Evolutionary conservation across 2,797 vertebrate genomes (phyloP).

Genomic region (Petrocephalus sullivani): DNA sequence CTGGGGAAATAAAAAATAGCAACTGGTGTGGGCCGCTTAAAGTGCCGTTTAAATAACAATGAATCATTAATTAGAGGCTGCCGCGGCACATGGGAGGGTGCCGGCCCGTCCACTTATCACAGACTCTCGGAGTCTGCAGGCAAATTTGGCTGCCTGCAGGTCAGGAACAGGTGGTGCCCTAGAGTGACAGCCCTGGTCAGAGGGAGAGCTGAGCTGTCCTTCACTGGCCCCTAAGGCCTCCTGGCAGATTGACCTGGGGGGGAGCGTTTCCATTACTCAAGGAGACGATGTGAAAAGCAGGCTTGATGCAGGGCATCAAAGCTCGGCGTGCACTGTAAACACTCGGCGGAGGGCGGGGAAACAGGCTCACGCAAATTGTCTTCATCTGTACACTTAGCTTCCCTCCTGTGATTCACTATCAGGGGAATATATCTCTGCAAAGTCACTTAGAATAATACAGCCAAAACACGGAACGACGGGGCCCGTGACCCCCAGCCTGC

Average conservation of each 20-base stretch:
- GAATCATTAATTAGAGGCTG: constrained; percentile 57
- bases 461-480: constrained; percentile 26
- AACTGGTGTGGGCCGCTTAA: constrained; percentile 52
- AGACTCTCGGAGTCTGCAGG: background rate
- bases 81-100: background rate
- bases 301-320: constrained; percentile 36
- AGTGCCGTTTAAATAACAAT: constrained; percentile 44
- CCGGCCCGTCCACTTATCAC: background rate
- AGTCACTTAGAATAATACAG: constrained; percentile 32
- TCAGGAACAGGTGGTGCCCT: background rate
- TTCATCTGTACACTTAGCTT: constrained; percentile 44
- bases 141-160: background rate
- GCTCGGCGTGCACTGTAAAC: constrained; percentile 41
- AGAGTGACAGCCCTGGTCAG: background rate
- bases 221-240: background rate
- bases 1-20: constrained; percentile 55
- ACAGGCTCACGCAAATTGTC: constrained; percentile 38
- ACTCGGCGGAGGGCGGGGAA: constrained; percentile 28
- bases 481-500: background rate
- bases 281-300: constrained; percentile 36
- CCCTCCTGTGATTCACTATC: constrained; percentile 30
- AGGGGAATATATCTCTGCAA: constrained; percentile 36
- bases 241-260: background rate
- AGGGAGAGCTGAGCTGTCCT: background rate
- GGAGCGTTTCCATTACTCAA: constrained; percentile 28